Base-by-base conservation (phyloP, 2,888 invertebrate genomes). In the Sarcophaga subvicina region DNA sequence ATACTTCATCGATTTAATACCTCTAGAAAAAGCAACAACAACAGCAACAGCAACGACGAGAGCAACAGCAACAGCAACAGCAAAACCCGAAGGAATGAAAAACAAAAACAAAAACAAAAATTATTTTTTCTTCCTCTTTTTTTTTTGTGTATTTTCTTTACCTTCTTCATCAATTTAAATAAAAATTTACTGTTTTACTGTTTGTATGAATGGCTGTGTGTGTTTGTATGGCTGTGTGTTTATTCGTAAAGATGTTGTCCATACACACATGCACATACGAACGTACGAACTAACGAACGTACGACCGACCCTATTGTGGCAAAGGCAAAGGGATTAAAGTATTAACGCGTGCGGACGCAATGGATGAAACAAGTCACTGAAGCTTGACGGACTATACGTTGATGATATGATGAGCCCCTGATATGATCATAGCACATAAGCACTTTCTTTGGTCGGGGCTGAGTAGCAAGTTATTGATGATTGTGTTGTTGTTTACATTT, bases 1-100 rank as follows among this genome's bases (percentile, higher is more conserved):
- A 92, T 92, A 92, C 92, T 92, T 92, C 92, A 92, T 92, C 91
- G 91, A 92, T 92, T 90, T 92, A 91, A 91, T 91, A 90, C 91
- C 90, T 89, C 90, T 54, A 14, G 17, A 54, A 54, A 54, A 54
- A 17, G 37, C 37, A 37, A 37, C 17, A 17, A 17, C 14, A 14
- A 14, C 12, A 49, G 8, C 22, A 22, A 22, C 22, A 49, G 49
- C 8, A 12, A 49, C 49, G 4, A 5, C 12, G 2, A 49, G 49
- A 22, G 22, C 22, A 49, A 49, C 27, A 14, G 37, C 37, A 37
- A 37, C 5, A 17, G 54, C 17, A 14, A 14, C 14, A 54, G 54
- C 12, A 54, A 54, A 12, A 54, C 14, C 54, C 37, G 37, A 37
- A 37, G 37, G 37, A 37, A 37, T 37, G 17, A 54, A 17, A 54